A percentile compares a stretch with the other conserved stretches of the same genome.
Evolutionary conservation across 1,140 invertebrate species (phyloP).

Genomic region (Archivesica marissinica): DNA sequence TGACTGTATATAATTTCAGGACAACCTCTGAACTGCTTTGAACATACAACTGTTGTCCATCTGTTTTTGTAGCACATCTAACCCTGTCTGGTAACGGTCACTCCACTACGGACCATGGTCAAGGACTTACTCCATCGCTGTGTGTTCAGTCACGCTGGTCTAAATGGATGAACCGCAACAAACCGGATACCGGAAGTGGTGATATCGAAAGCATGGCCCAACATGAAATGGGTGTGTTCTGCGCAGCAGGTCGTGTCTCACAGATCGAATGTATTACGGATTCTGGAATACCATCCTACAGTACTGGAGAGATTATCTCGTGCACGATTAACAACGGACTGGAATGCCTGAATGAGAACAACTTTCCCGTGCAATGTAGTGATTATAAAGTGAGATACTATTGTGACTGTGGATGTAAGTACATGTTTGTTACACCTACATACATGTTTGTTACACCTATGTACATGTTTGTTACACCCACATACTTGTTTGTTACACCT

Average conservation of each 20-base stretch:
- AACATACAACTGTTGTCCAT: too few relatives aligned
- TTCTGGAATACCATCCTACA: conserved; percentile 64
- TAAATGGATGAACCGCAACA: conserved; percentile 71
- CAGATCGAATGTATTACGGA: conserved; percentile 53
- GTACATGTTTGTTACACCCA: too few relatives aligned
- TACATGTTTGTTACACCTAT: too few relatives aligned
- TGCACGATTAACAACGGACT: conserved; percentile 83
- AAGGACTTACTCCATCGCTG: background rate
- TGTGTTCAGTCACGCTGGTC: conserved; percentile 59
- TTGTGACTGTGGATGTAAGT: conserved; percentile 81
- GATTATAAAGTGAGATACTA: conserved; percentile 84
- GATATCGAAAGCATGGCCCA: conserved; percentile 71
- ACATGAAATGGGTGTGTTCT: conserved; percentile 62
- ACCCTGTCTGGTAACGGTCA: background rate
- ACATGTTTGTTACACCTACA: too few relatives aligned
- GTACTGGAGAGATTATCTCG: conserved; percentile 75
- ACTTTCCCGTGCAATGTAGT: conserved; percentile 76
- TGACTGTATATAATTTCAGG: too few relatives aligned
- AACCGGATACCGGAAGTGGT: conserved; percentile 62
- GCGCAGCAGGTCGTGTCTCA: conserved; percentile 36
- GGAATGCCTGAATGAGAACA: conserved; percentile 81
- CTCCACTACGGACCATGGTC: background rate
- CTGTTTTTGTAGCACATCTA: conserved; percentile 1
- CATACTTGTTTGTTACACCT: too few relatives aligned
- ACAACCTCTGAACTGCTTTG: too few relatives aligned